Conservation (phyloP, 2,113 vertebrate species). For the Bagarius yarrelli region DNA sequence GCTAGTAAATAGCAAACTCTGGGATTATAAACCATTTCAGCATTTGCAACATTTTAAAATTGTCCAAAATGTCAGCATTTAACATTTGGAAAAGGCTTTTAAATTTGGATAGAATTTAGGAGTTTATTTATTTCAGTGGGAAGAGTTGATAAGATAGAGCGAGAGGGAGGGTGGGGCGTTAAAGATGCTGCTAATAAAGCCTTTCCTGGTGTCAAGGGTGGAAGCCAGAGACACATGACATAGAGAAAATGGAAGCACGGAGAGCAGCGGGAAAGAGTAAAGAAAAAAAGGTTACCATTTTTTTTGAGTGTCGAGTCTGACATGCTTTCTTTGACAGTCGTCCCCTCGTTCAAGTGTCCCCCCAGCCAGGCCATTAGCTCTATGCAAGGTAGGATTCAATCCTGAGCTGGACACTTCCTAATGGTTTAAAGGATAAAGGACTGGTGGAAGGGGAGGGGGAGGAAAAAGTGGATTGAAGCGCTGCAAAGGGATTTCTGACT, state of each 20-base stretch:
- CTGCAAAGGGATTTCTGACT: constrained; percentile 15
- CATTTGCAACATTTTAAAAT: constrained; percentile 1
- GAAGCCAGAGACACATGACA: not conserved
- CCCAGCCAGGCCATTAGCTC: constrained; percentile 48
- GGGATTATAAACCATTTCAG: not conserved
- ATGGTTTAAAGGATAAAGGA: constrained; percentile 54
- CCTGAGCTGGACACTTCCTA: constrained; percentile 45
- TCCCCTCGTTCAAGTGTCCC: constrained; percentile 50
- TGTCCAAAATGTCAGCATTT: constrained; percentile 25
- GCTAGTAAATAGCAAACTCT: not conserved
- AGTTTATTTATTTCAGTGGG: not conserved
- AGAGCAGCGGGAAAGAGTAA: constrained; percentile 44
- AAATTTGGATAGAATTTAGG: not conserved
- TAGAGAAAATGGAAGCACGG: constrained; percentile 31
- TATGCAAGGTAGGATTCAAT: constrained; percentile 40
- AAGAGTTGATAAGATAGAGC: constrained; percentile 4
- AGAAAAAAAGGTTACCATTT: constrained; percentile 29
- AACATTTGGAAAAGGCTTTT: not conserved
- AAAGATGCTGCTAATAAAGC: constrained; percentile 18
- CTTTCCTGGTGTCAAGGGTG: constrained; percentile 18
- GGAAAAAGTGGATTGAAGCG: constrained; percentile 9
- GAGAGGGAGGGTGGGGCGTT: not conserved
- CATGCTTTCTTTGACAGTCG: constrained; percentile 52
- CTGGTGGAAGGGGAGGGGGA: constrained; percentile 8
- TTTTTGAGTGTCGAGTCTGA: constrained; percentile 43